Conservation (phyloP, 2,888 invertebrate genomes). For the Nineta flava region DNA sequence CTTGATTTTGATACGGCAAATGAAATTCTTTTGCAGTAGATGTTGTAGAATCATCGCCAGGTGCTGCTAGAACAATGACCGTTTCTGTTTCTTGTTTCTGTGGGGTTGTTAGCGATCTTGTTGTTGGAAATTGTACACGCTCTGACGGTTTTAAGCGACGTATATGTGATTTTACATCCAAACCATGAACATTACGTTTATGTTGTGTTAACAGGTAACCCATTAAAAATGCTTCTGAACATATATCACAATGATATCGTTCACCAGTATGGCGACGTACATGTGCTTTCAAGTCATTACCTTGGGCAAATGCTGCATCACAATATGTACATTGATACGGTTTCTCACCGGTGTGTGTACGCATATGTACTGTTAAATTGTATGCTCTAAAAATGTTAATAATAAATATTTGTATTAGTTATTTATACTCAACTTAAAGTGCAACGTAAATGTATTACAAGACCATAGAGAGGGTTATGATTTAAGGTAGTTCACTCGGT, state of each 20-base stretch:
- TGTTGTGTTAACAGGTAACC: slow-evolving; percentile 39
- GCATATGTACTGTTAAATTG: slow-evolving; percentile 39
- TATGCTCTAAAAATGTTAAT: slow-evolving; percentile 32
- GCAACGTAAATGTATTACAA: no score
- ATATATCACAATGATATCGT: slow-evolving; percentile 37
- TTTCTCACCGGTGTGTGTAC: slow-evolving; percentile 38
- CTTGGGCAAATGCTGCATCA: slow-evolving; percentile 37
- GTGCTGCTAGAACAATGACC: not conserved
- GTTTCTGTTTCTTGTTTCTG: no score
- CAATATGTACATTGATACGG: slow-evolving; percentile 40
- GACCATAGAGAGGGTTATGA: no score
- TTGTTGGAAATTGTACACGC: slow-evolving; percentile 9
- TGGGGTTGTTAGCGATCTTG: not conserved
- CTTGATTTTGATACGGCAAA: not conserved
- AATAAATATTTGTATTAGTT: not conserved
- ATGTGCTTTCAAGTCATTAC: slow-evolving; percentile 40
- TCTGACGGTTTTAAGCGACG: slow-evolving; percentile 23
- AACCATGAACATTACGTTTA: slow-evolving; percentile 30
- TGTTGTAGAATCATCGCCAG: not conserved
- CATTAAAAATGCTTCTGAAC: slow-evolving; percentile 36
- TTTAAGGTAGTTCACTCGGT: no score
- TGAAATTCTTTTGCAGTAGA: not conserved
- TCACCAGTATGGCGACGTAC: slow-evolving; percentile 40
- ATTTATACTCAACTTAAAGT: not conserved
- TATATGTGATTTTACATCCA: slow-evolving; percentile 21